phyloP scores from a whole-genome alignment of 2,113 vertebrate genomes.

The Daboia siamensis region DNA sequence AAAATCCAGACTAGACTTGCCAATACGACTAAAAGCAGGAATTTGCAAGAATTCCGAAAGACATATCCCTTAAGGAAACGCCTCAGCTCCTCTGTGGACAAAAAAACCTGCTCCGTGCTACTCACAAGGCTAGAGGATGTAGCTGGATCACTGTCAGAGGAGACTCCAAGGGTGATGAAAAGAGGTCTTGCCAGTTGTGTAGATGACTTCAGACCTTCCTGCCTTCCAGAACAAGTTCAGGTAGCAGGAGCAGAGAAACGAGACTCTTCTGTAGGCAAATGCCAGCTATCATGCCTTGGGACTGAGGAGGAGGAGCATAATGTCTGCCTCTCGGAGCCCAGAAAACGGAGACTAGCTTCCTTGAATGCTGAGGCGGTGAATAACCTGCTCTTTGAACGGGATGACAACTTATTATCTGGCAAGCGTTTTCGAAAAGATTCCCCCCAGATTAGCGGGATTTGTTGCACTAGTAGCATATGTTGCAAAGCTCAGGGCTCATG shows the following conservation, averaged over 20 bases:
- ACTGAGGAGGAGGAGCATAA: constrained; percentile 57
- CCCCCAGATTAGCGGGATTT: constrained; percentile 49
- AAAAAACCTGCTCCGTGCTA: constrained; percentile 85
- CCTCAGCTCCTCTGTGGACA: constrained; percentile 61
- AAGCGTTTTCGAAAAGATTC: constrained; percentile 63
- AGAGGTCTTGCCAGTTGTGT: constrained; percentile 62
- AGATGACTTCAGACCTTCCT: constrained; percentile 55
- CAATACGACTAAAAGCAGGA: constrained; percentile 49
- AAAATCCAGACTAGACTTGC: constrained; percentile 32
- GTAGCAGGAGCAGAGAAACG: constrained; percentile 45
- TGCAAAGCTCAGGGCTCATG: constrained; percentile 60
- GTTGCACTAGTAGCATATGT: constrained; percentile 59
- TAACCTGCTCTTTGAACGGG: constrained; percentile 87
- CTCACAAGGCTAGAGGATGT: constrained; percentile 86
- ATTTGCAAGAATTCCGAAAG: constrained; percentile 70
- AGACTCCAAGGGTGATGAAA: constrained; percentile 58
- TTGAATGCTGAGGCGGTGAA: constrained; percentile 96
- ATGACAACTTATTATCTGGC: constrained; percentile 63
- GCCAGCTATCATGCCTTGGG: constrained; percentile 37
- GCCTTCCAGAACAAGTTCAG: constrained; percentile 56
- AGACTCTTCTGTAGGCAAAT: constrained; percentile 42
- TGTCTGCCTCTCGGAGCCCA: constrained; percentile 73
- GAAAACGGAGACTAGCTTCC: constrained; percentile 92
- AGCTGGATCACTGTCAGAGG: constrained; percentile 66
- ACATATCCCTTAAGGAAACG: constrained; percentile 76